A percentile compares a stretch with the other conserved stretches of the same genome.
Conservation (phyloP, 2,113 vertebrate species). For the Corvus moneduloides region DNA sequence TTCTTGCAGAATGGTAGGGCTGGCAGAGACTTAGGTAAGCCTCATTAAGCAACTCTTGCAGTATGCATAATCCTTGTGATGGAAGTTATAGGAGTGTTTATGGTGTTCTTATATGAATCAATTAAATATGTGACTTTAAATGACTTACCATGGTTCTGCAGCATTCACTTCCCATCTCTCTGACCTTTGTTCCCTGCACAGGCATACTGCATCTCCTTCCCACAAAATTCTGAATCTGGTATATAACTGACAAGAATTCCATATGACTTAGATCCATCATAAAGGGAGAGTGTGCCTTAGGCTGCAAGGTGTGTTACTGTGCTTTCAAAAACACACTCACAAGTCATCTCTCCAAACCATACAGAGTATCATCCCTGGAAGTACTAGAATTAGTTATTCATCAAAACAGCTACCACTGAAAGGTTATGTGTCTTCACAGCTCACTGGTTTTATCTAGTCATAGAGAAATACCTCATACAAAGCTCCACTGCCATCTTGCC, state of each 20-base stretch:
- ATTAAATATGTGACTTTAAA: conserved; percentile 7
- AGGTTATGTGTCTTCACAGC: background rate
- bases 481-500: background rate
- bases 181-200: background rate
- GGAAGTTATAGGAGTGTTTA: conserved; percentile 33
- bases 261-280: background rate
- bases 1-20: conserved; percentile 24
- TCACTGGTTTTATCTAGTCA: background rate
- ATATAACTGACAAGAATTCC: background rate
- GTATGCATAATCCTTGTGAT: conserved; percentile 37
- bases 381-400: background rate
- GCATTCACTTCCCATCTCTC: conserved; percentile 1
- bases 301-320: background rate
- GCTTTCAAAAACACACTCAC: background rate
- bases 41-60: conserved; percentile 56
- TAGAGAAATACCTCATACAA: background rate
- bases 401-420: background rate
- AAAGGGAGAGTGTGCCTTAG: background rate
- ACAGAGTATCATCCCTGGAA: background rate
- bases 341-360: background rate
- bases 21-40: conserved; percentile 50
- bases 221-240: background rate
- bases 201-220: background rate
- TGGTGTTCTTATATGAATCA: conserved; percentile 23
- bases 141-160: conserved; percentile 7